These are phyloP conservation scores for Gryon sp. DNA, from an alignment of 1,140 invertebrate genomes.

Conservation along the genomic window DNA sequence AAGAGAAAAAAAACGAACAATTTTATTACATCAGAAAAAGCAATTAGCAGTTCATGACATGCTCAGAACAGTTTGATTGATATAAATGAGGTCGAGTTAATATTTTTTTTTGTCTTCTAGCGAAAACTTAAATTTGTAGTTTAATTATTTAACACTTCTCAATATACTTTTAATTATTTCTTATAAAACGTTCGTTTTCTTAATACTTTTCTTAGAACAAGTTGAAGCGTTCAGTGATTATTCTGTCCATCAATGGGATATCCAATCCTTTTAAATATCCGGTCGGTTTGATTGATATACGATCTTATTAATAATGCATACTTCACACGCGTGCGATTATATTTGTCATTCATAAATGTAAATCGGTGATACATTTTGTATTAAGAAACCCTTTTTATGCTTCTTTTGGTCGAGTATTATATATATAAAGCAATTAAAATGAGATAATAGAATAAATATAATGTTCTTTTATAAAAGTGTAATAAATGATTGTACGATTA, in stretches of 20 bases:
- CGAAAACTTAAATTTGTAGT: too few relatives aligned
- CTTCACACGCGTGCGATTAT: slow-evolving; percentile 21
- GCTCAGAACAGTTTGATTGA: too few relatives aligned
- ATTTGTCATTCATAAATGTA: slow-evolving; percentile 35
- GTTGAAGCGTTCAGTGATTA: neutral
- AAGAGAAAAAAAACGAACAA: too few relatives aligned
- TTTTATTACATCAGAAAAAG: too few relatives aligned
- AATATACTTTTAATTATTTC: too few relatives aligned
- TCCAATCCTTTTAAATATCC: slow-evolving; percentile 19
- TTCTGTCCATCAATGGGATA: neutral
- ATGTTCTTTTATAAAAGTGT: slow-evolving; percentile 13
- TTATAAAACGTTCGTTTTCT: too few relatives aligned
- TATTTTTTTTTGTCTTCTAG: too few relatives aligned
- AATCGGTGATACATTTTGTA: too few relatives aligned
- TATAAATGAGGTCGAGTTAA: too few relatives aligned
- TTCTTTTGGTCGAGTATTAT: neutral
- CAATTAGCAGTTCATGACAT: too few relatives aligned
- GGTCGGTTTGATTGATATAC: slow-evolving; percentile 23
- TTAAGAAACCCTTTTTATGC: slow-evolving; percentile 13
- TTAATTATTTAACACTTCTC: too few relatives aligned
- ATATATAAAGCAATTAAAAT: slow-evolving; percentile 16
- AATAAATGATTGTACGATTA: slow-evolving; percentile 13
- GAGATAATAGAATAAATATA: neutral
- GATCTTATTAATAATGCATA: slow-evolving; percentile 45
- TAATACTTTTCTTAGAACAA: too few relatives aligned